phyloP scores from a whole-genome alignment of 2,113 vertebrate genomes.

The Protobothrops flavoviridis region DNA sequence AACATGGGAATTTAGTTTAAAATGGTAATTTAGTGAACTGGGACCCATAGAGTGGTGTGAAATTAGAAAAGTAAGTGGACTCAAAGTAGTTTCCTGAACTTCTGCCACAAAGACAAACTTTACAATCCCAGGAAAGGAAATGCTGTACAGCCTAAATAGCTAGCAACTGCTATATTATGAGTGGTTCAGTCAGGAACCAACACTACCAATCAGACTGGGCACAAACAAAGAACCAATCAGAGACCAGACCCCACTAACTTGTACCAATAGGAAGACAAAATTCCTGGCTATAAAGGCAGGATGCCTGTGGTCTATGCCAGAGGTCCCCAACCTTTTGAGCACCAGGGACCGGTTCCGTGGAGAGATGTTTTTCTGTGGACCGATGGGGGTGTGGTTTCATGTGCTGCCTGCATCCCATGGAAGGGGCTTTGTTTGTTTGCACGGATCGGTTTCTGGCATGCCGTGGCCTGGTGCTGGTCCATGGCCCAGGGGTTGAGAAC shows the following conservation, averaged over 20 bases:
- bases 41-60: background rate
- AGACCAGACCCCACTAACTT: background rate
- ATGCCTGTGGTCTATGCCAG: too few species aligned
- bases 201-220: background rate
- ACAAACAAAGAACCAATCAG: background rate
- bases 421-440: too few species aligned
- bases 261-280: background rate
- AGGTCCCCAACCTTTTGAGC: too few species aligned
- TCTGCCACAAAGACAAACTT: background rate
- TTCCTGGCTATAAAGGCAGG: background rate
- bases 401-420: too few species aligned
- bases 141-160: background rate
- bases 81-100: background rate
- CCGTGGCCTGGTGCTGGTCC: too few species aligned
- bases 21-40: background rate
- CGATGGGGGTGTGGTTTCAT: too few species aligned
- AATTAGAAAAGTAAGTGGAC: background rate
- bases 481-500: too few species aligned
- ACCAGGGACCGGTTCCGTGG: too few species aligned
- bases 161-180: background rate
- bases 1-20: background rate
- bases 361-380: too few species aligned
- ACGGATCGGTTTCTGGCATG: too few species aligned
- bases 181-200: background rate
- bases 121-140: background rate